These are phyloP conservation scores for Vireo griseus DNA, from an alignment of 2,797 vertebrate species.

Conservation along the genomic window DNA sequence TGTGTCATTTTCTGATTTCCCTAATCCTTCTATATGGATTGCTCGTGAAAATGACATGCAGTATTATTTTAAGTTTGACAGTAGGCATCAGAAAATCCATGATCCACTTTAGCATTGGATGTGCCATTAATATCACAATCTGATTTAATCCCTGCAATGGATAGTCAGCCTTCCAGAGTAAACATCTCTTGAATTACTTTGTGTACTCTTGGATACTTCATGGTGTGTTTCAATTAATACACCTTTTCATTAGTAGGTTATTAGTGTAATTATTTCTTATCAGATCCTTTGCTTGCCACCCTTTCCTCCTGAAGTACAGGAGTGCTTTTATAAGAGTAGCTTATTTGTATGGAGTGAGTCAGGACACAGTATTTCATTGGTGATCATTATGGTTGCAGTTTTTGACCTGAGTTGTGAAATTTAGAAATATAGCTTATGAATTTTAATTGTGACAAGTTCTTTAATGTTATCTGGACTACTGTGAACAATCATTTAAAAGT, in stretches of 20 bases:
- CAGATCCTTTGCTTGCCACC: background rate
- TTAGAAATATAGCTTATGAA: background rate
- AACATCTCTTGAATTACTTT: background rate
- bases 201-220: background rate
- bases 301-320: background rate
- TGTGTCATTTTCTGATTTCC: background rate
- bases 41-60: background rate
- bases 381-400: background rate
- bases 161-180: background rate
- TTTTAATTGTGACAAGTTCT: conserved; percentile 7
- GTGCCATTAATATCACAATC: background rate
- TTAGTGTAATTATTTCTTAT: conserved; percentile 37
- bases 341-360: conserved; percentile 11
- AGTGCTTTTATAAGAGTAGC: background rate
- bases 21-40: background rate
- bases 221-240: conserved; percentile 5
- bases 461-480: background rate
- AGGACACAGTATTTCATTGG: background rate
- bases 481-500: background rate
- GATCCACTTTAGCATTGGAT: background rate
- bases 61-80: background rate
- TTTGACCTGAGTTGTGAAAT: background rate
- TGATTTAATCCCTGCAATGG: background rate
- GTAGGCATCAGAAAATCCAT: background rate
- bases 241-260: background rate